A percentile compares a stretch with the other conserved stretches of the same genome.
Conservation (phyloP, 1,140 invertebrate genomes). For the Chrysomallon squamiferum region DNA sequence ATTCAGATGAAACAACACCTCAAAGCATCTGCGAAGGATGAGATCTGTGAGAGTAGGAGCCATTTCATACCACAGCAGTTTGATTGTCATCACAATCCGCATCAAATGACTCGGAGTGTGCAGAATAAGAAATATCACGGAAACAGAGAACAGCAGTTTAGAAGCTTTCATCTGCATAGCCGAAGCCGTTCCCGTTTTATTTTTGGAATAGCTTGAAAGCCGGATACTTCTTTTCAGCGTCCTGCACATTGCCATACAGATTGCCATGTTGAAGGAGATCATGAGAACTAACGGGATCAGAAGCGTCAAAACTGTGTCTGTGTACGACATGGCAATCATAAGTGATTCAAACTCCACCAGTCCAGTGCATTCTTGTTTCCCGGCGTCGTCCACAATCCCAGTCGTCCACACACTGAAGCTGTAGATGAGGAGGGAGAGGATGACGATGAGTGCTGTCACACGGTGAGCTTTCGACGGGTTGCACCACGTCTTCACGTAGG, state of each 20-base stretch:
- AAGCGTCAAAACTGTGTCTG: background rate
- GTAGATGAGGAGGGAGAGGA: conserved; percentile 15
- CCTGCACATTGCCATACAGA: background rate
- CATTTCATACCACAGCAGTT: background rate
- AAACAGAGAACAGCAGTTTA: conserved; percentile 13
- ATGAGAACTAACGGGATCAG: background rate
- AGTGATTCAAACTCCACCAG: background rate
- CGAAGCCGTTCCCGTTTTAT: background rate
- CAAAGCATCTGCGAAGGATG: conserved; percentile 13
- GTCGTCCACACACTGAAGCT: conserved; percentile 19
- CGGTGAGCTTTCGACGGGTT: conserved; percentile 9
- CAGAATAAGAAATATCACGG: conserved; percentile 12
- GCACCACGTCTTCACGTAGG: conserved; percentile 16
- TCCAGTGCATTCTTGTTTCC: conserved; percentile 2
- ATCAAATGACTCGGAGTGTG: conserved; percentile 16
- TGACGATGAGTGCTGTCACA: conserved; percentile 3
- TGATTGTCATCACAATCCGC: conserved; percentile 12
- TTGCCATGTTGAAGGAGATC: background rate
- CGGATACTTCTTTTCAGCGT: background rate
- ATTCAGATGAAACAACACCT: conserved; percentile 16
- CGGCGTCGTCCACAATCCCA: background rate
- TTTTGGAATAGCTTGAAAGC: background rate
- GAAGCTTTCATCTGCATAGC: conserved; percentile 10
- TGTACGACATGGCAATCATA: background rate
- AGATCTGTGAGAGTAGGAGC: background rate